These are phyloP conservation scores for Ginglymostoma cirratum DNA, from an alignment of 2,113 vertebrate genomes.

Conservation along the genomic window DNA sequence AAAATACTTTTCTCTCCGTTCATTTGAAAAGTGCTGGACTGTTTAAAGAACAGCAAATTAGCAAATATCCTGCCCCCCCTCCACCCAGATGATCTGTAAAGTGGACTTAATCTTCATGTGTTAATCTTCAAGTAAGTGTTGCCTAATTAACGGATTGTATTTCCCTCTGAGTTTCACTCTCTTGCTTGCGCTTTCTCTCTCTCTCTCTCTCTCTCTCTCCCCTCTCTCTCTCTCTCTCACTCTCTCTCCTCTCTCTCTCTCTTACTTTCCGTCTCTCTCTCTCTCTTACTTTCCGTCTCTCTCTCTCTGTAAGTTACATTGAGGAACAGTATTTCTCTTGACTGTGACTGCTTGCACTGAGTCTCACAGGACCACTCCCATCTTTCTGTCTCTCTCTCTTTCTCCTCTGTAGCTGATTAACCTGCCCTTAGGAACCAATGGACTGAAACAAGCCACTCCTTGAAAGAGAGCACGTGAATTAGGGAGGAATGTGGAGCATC, in stretches of 20 bases:
- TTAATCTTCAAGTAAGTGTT: background rate
- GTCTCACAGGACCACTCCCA: background rate
- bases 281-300: background rate
- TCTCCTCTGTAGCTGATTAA: background rate
- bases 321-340: background rate
- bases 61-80: background rate
- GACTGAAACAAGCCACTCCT: conserved; percentile 9
- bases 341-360: background rate
- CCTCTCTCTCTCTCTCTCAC: background rate
- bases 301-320: background rate
- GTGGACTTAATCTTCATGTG: background rate
- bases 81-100: background rate
- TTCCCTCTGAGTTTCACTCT: background rate
- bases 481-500: background rate
- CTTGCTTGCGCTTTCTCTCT: background rate
- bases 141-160: background rate
- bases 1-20: background rate
- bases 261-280: background rate
- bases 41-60: background rate
- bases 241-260: background rate
- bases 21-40: background rate
- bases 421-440: background rate
- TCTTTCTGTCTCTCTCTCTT: no score
- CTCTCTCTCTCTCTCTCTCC: background rate
- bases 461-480: conserved; percentile 27